Conservation (phyloP, 2,888 invertebrate genomes). For the Loripinus fragilis region DNA sequence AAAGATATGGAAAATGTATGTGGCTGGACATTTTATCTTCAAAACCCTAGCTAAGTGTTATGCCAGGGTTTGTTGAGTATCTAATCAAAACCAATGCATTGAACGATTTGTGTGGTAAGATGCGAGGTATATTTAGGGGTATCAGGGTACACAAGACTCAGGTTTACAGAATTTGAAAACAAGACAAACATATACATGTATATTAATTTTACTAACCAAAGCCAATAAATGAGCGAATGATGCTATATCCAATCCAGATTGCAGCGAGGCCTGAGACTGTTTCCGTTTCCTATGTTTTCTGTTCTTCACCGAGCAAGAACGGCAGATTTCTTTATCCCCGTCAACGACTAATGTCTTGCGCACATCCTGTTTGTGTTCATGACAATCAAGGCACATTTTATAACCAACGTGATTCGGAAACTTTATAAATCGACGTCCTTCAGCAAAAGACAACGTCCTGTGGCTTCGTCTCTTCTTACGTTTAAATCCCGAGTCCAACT, state of each 20-base stretch:
- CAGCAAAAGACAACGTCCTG: slow-evolving; percentile 39
- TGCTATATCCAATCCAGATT: slow-evolving; percentile 51
- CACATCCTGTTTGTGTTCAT: slow-evolving; percentile 45
- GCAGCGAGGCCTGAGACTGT: background rate
- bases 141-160: no score
- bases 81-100: no score
- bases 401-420: slow-evolving; percentile 62
- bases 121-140: no score
- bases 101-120: no score
- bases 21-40: no score
- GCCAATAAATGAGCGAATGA: slow-evolving; percentile 66
- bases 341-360: slow-evolving; percentile 30
- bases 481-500: slow-evolving; percentile 8
- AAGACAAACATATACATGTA: no score
- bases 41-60: no score
- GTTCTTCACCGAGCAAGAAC: slow-evolving; percentile 44
- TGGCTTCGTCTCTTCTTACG: slow-evolving; percentile 26
- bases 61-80: no score
- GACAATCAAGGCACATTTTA: slow-evolving; percentile 62
- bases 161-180: no score
- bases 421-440: slow-evolving; percentile 44
- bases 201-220: slow-evolving; percentile 63
- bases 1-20: no score
- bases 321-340: slow-evolving; percentile 43
- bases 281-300: slow-evolving; percentile 22